Evolutionary conservation across 2,113 vertebrate species (phyloP).

Genomic region (Anarrhichthys ocellatus): DNA sequence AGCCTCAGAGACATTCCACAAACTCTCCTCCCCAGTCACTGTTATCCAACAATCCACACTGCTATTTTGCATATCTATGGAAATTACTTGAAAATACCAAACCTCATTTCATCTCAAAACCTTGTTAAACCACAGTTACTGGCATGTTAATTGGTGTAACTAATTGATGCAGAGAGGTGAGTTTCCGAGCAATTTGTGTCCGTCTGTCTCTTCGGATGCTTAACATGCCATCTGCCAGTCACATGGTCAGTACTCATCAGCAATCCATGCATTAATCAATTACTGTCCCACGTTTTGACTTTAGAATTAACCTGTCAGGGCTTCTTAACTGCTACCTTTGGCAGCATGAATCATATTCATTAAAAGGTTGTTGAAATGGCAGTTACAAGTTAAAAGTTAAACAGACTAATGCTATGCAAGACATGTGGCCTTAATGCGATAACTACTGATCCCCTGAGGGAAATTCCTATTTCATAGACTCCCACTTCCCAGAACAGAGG

Average conservation of each 20-base stretch:
- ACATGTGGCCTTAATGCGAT: conserved; percentile 14
- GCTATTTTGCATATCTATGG: conserved; percentile 30
- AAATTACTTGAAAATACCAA: background rate
- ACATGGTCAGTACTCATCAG: background rate
- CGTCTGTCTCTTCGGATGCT: background rate
- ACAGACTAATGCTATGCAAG: background rate
- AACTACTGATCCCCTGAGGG: conserved; percentile 9
- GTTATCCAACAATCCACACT: conserved; percentile 18
- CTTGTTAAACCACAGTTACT: background rate
- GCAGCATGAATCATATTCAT: background rate
- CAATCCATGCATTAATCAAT: background rate
- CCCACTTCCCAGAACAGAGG: conserved; percentile 6
- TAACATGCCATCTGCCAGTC: conserved; percentile 1
- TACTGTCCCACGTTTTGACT: background rate
- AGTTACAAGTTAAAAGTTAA: background rate
- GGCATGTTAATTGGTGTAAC: background rate
- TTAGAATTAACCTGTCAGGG: background rate
- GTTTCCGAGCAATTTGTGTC: background rate
- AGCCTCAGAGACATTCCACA: conserved; percentile 58
- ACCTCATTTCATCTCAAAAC: background rate
- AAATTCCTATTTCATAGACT: conserved; percentile 23
- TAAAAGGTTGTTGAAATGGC: background rate
- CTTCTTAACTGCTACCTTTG: background rate
- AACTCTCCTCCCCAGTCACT: conserved; percentile 9
- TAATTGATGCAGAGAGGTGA: background rate